phyloP scores from a whole-genome alignment of 1,140 invertebrate species.

The Neodiprion lecontei region DNA sequence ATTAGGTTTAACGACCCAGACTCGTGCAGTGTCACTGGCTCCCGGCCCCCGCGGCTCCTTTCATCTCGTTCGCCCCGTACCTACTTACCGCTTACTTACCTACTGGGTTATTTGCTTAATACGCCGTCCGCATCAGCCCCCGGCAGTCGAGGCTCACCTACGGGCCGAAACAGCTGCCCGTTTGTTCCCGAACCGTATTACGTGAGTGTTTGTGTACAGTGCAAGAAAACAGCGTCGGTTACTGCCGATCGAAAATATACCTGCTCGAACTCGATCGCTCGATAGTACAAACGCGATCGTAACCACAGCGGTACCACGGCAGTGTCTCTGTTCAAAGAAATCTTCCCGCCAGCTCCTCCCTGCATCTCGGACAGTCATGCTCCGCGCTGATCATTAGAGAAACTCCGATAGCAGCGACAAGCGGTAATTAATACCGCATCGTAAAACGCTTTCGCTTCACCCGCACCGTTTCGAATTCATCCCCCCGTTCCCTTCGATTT shows the following conservation, averaged over 20 bases:
- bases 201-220: no score
- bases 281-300: no score
- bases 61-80: constrained; percentile 51
- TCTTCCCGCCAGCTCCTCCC: not conserved
- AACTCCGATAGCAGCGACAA: no score
- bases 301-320: no score
- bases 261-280: not conserved
- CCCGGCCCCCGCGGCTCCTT: constrained; percentile 49
- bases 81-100: not conserved
- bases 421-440: not conserved
- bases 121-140: no score
- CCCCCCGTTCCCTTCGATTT: no score
- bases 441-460: not conserved
- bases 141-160: no score
- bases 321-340: not conserved
- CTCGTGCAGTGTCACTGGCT: constrained; percentile 50
- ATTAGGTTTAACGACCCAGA: constrained; percentile 54
- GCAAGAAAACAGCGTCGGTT: no score
- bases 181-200: no score
- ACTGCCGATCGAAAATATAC: not conserved
- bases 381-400: no score
- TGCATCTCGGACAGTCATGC: no score
- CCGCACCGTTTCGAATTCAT: not conserved
- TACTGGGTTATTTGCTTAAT: not conserved
- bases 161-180: no score